Evolutionary conservation across 1,140 invertebrate species (phyloP).

Genomic region (Atta texana): DNA sequence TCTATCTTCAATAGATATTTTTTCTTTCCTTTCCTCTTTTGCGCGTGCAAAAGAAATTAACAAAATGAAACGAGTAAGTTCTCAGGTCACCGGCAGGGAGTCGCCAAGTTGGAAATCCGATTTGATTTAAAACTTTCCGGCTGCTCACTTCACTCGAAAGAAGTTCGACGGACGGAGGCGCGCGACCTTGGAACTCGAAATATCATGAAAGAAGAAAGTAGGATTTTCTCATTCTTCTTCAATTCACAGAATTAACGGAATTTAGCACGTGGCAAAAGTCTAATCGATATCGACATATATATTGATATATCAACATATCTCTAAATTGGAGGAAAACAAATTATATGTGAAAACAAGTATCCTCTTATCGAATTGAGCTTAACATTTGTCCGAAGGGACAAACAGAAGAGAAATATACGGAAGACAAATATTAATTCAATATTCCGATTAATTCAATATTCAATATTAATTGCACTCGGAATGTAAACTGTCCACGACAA

Average conservation of each 20-base stretch:
- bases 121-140: conserved; percentile 63
- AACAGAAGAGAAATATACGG: background rate
- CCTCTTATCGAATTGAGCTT: conserved; percentile 8
- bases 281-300: background rate
- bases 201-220: conserved; percentile 23
- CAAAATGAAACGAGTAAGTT: conserved; percentile 45
- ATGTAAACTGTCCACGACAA: background rate
- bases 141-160: conserved; percentile 16
- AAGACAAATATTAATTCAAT: conserved; percentile 18
- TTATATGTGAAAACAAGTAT: conserved; percentile 21
- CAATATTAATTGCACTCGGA: conserved; percentile 1
- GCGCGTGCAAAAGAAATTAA: background rate
- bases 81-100: conserved; percentile 31
- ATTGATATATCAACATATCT: background rate
- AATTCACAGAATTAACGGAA: conserved; percentile 20
- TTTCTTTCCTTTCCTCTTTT: conserved; percentile 14
- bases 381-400: background rate
- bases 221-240: background rate
- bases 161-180: conserved; percentile 38
- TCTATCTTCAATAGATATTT: conserved; percentile 59
- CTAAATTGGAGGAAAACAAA: background rate
- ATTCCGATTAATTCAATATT: conserved; percentile 8
- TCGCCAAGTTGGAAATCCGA: conserved; percentile 62
- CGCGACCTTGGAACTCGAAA: conserved; percentile 67
- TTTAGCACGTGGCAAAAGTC: too few species aligned